Base-by-base conservation (phyloP, 2,113 vertebrate species). In the Cervus canadensis region DNA sequence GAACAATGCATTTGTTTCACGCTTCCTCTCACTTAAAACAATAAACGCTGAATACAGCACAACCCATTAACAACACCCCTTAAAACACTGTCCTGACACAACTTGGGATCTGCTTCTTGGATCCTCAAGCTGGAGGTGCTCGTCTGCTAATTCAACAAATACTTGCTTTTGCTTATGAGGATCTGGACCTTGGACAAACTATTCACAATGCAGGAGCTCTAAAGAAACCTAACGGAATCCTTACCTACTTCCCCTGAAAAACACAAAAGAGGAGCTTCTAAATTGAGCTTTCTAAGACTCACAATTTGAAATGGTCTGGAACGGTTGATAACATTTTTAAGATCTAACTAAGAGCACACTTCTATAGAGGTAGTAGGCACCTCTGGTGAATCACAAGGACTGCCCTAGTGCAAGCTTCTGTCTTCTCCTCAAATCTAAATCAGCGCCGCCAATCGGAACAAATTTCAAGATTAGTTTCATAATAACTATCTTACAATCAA, bases 81-180 rank as follows among this genome's bases (percentile, higher is more conserved):
- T 93, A 88, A 87, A 91, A 74, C 64, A 82, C 94, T 78, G 56
- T 23, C 95, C 60, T 76, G 89, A 93, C 23, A 96, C 13, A 95
- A 56, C n/a, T 83, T 45, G 54, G 36, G 26, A 81, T 93, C 56
- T 94, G 86, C n/a, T 56, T 84, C 88, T 76, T 62, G 33, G 57
- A n/a, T 93, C 76, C 89, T 93, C 25, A 43, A 83, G 62, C 71
- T 91, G n/a, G 52, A 78, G 60, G 40, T 74, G 57, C 71, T 79
- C 43, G 11, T 95, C 74, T 91, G 83, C 60, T 84, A 50, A 95
- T 48, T 89, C 50, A 93, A 87, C 48, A 94, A 81, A 57, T 54
- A 92, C n/a, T 57, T 60, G 85, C 7, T 94, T 98, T 78, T 89
- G 64, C 50, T 92, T 90, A 57, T n/a, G 30, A 91, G 56, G 28